Evolutionary conservation across 2,888 invertebrate species (phyloP), one percentile per base, ranked within the genome.

Genomic region (Oligia latruncula): DNA sequence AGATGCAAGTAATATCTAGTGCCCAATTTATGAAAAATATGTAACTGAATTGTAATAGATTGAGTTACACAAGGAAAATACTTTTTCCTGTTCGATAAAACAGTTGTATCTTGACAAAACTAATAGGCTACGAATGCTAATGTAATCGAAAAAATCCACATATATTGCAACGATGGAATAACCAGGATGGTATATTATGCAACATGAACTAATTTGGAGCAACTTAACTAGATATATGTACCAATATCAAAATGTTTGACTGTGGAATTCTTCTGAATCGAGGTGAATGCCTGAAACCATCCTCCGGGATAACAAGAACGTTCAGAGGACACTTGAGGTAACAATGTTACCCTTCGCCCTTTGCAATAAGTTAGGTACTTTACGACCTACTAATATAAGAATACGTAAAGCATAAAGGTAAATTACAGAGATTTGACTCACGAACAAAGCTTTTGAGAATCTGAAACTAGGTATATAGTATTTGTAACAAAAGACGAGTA

Each of bases 321-420:
- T 88, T 89, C 86, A 84, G 84, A 93, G 90, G 85, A 87, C 87
- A 89, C 93, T 92, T 89, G 85, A 90, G 86, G 88, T 90, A 92
- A 93, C 92, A 92, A 92, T 90, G 91, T 90, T 80, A 82, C 88
- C 82, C 87, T 86, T 85, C 79, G 86, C 89, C 89, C 90, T 90
- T 90, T 90, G 84, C 88, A 88, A 90, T 90, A 90, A 88, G 87
- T 89, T 86, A 29, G 29, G 29, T 29, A 90, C 88, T 83, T 90
- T 87, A 87, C 70, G 70, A 83, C 75, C 84, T 87, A 80, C 81
- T 87, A 80, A 81, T 83, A 71, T 74, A 85, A 79, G 81, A 82
- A 81, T 80, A 76, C n/a, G 55, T 11, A 71, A 71, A 77, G 20
- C 15, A 62, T 71, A 40, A 3, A 71, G 74, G 79, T 73, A 81